Percentiles rank a stretch among this genome's conserved stretches.
These are phyloP conservation scores for Leptinotarsa peninsularis DNA, from an alignment of 2,888 invertebrate genomes.

Conservation along the genomic window DNA sequence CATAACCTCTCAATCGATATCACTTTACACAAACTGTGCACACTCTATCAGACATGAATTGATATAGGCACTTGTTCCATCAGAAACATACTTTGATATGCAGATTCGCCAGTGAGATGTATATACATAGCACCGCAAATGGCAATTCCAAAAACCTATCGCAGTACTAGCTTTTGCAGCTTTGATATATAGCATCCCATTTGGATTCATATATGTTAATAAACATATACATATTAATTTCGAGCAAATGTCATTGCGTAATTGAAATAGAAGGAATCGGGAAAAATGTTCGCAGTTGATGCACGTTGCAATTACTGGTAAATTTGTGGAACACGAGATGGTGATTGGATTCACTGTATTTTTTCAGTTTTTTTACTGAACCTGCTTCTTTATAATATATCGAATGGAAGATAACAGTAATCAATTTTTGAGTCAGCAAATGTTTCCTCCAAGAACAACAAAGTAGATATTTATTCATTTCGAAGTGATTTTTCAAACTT, in stretches of 20 bases:
- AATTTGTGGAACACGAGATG: not conserved
- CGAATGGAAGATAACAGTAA: too few relatives aligned
- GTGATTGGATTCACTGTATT: not conserved
- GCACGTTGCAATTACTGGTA: not conserved
- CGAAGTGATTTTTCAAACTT: too few relatives aligned
- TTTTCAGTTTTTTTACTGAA: not conserved
- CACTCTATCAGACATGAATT: slow-evolving; percentile 11
- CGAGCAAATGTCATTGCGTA: slow-evolving; percentile 5
- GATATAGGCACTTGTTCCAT: slow-evolving; percentile 4
- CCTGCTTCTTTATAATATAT: not conserved
- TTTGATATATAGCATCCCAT: slow-evolving; percentile 23
- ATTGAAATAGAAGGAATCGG: slow-evolving; percentile 24
- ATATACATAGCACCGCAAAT: slow-evolving; percentile 4
- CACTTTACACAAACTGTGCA: slow-evolving; percentile 12
- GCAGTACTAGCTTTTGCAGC: slow-evolving; percentile 10
- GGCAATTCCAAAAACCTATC: slow-evolving; percentile 19
- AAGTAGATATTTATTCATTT: too few relatives aligned
- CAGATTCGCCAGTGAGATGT: slow-evolving; percentile 10
- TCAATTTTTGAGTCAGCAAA: too few relatives aligned
- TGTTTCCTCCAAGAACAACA: too few relatives aligned
- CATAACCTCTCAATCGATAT: not conserved
- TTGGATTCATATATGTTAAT: slow-evolving; percentile 27
- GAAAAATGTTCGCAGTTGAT: not conserved
- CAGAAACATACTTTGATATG: slow-evolving; percentile 14
- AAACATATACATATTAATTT: slow-evolving; percentile 26